Conservation (phyloP, 1,140 invertebrate species). For the Drosophila grimshawi region DNA sequence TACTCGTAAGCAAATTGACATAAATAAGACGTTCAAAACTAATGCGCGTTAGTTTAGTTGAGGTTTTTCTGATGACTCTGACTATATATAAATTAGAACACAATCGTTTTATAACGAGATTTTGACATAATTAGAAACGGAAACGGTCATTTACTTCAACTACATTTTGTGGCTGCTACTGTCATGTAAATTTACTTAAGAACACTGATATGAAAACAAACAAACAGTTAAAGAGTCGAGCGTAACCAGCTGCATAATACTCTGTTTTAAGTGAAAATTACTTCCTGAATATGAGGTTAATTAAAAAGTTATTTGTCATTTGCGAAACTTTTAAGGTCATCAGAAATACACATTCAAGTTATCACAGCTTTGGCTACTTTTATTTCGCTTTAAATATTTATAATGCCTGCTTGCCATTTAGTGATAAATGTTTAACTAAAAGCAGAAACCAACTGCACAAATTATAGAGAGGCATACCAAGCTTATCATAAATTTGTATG, state of each 20-base stretch:
- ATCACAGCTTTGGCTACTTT: neutral
- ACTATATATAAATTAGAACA: conserved; percentile 72
- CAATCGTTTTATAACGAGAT: conserved; percentile 74
- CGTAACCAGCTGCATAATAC: neutral
- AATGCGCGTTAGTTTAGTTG: neutral
- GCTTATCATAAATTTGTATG: conserved; percentile 16
- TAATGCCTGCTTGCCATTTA: neutral
- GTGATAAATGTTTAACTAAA: neutral
- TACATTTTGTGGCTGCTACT: conserved; percentile 53
- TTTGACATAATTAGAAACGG: conserved; percentile 66
- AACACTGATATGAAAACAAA: conserved; percentile 48
- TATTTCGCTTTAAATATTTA: too few relatives aligned
- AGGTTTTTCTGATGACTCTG: neutral
- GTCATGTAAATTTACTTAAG: conserved; percentile 68
- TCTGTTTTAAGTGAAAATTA: neutral
- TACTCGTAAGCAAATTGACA: neutral
- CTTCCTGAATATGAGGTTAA: too few relatives aligned
- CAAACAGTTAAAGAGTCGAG: conserved; percentile 14
- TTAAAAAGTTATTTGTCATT: too few relatives aligned
- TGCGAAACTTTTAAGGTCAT: too few relatives aligned
- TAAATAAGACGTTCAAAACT: neutral
- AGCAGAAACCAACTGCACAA: neutral
- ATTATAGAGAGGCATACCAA: neutral
- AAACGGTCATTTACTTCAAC: conserved; percentile 56
- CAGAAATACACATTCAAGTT: conserved; percentile 51